phyloP scores from a whole-genome alignment of 2,888 invertebrate genomes.

The Metallyticus violacea region DNA sequence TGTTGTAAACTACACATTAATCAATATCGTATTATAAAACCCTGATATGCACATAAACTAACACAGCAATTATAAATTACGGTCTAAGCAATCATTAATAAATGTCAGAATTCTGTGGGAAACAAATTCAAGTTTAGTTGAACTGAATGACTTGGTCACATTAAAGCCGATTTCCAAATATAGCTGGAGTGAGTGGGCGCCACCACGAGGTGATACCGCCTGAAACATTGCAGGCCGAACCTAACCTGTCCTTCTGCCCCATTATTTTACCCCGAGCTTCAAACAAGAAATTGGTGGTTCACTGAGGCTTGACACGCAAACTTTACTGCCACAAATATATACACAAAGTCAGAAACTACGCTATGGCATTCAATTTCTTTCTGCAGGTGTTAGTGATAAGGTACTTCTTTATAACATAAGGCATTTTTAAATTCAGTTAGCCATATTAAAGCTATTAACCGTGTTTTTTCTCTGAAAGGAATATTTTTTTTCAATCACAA shows the following conservation, averaged over 20 bases:
- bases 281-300: conserved; percentile 3
- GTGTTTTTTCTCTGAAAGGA: background rate
- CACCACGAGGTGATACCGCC: conserved; percentile 11
- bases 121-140: background rate
- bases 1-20: background rate
- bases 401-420: background rate
- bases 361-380: background rate
- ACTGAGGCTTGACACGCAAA: conserved; percentile 22
- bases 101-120: background rate
- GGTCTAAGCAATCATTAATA: background rate
- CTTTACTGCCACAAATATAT: background rate
- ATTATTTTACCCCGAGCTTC: background rate
- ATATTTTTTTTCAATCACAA: background rate
- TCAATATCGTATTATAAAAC: background rate
- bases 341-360: background rate
- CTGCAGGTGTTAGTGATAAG: background rate
- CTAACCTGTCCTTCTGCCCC: background rate
- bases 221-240: background rate
- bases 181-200: background rate
- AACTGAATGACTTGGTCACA: conserved; percentile 13
- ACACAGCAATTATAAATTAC: background rate
- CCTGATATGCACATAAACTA: background rate
- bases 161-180: conserved; percentile 21
- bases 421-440: background rate
- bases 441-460: background rate